A percentile compares a stretch with the other conserved stretches of the same genome.
These are phyloP conservation scores for Phaetusa simplex DNA, from an alignment of 2,113 vertebrate species.

Conservation along the genomic window DNA sequence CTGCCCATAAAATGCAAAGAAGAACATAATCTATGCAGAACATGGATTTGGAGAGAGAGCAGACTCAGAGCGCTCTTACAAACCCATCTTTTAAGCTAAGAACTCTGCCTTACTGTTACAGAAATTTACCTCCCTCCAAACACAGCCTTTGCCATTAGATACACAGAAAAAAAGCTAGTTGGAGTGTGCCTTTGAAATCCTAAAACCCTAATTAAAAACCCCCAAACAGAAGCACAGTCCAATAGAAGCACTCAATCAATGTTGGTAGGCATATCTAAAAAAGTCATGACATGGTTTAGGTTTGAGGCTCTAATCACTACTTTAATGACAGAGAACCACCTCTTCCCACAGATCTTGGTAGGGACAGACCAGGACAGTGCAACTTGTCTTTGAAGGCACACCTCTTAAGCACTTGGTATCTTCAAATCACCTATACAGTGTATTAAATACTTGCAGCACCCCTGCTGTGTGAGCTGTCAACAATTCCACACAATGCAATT, in stretches of 20 bases:
- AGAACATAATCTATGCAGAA: neutral
- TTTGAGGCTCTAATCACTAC: neutral
- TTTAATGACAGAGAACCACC: neutral
- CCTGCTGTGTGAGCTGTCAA: neutral
- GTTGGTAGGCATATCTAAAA: fast-evolving
- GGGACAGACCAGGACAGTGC: neutral
- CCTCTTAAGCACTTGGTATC: neutral
- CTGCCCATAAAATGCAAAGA: neutral
- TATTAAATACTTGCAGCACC: neutral
- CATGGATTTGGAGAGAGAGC: neutral
- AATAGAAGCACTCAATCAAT: neutral
- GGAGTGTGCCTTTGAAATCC: neutral
- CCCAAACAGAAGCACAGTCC: neutral
- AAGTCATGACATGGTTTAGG: neutral
- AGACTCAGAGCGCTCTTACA: neutral
- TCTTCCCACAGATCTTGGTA: neutral
- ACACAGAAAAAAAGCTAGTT: neutral
- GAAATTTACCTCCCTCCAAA: neutral
- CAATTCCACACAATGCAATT: neutral
- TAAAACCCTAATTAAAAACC: neutral
- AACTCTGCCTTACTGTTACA: neutral
- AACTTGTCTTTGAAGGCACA: neutral
- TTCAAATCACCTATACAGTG: neutral
- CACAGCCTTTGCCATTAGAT: neutral
- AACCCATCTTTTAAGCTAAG: neutral